Conservation (phyloP, 2,797 vertebrate genomes). For the Naso thynnoides region DNA sequence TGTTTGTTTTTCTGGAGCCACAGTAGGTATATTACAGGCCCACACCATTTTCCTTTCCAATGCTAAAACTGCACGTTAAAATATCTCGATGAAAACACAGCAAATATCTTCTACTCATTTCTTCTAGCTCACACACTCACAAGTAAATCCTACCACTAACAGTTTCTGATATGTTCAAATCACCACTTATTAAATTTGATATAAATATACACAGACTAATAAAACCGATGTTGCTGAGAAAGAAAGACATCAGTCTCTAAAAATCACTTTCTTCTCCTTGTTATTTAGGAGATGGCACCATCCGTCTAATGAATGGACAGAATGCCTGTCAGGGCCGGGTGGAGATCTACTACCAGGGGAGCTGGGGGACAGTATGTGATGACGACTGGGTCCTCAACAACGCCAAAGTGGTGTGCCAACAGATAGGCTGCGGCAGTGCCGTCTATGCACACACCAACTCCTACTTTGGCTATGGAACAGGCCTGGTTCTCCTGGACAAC, state of each 20-base stretch:
- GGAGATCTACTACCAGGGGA: constrained; percentile 91
- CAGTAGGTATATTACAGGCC: constrained; percentile 22
- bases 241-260: not conserved
- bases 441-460: constrained; percentile 88
- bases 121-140: not conserved
- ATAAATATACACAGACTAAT: not conserved
- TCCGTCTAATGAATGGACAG: constrained; percentile 88
- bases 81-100: too few species aligned
- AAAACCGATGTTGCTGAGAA: not conserved
- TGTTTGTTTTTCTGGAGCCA: constrained; percentile 4
- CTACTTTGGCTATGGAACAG: constrained; percentile 92
- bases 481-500: constrained; percentile 93
- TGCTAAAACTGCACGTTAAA: too few species aligned
- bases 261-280: constrained; percentile 10
- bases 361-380: constrained; percentile 96
- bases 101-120: not conserved
- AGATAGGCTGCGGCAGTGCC: constrained; percentile 89
- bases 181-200: not conserved
- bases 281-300: constrained; percentile 87
- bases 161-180: not conserved
- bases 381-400: constrained; percentile 92
- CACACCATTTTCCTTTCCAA: constrained; percentile 33
- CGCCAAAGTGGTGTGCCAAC: constrained; percentile 91
- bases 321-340: constrained; percentile 92
- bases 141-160: not conserved